These are phyloP conservation scores for Apogon talboti DNA, from an alignment of 2,797 vertebrate species.

Conservation along the genomic window DNA sequence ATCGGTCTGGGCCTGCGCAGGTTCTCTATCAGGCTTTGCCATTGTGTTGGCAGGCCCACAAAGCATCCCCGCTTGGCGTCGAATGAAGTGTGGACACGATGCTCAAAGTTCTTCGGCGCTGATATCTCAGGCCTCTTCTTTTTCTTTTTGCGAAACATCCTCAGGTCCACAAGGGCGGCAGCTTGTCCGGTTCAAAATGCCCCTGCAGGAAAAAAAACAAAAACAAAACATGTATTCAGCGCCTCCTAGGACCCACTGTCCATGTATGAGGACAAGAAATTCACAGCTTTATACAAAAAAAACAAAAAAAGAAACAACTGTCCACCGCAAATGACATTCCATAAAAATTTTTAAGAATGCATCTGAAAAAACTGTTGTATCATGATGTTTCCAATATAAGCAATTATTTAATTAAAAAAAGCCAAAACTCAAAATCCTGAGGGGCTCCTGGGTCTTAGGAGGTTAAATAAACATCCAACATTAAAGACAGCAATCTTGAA, in stretches of 20 bases:
- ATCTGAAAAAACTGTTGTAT: too few relatives aligned
- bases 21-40: conserved; percentile 97
- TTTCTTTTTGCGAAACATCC: conserved; percentile 99
- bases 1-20: conserved; percentile 94
- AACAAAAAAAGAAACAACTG: too few relatives aligned
- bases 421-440: too few relatives aligned
- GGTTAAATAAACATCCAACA: conserved; percentile 24
- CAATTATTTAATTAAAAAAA: too few relatives aligned
- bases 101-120: conserved; percentile 96
- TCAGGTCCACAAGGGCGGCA: conserved; percentile 66
- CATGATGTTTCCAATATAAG: too few relatives aligned
- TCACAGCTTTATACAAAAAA: too few relatives aligned
- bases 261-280: too few relatives aligned
- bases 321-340: too few relatives aligned
- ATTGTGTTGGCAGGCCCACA: conserved; percentile 95
- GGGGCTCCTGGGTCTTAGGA: too few relatives aligned
- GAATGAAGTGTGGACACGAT: conserved; percentile 97
- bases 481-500: conserved; percentile 30
- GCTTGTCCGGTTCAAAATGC: conserved; percentile 63
- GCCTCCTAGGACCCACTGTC: too few relatives aligned
- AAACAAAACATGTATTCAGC: conserved; percentile 11
- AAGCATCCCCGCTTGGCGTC: conserved; percentile 94
- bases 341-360: too few relatives aligned
- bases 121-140: conserved; percentile 99
- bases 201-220: conserved; percentile 38